Base-by-base conservation (phyloP, 2,113 vertebrate species). In the Aspiorhynchus laticeps region DNA sequence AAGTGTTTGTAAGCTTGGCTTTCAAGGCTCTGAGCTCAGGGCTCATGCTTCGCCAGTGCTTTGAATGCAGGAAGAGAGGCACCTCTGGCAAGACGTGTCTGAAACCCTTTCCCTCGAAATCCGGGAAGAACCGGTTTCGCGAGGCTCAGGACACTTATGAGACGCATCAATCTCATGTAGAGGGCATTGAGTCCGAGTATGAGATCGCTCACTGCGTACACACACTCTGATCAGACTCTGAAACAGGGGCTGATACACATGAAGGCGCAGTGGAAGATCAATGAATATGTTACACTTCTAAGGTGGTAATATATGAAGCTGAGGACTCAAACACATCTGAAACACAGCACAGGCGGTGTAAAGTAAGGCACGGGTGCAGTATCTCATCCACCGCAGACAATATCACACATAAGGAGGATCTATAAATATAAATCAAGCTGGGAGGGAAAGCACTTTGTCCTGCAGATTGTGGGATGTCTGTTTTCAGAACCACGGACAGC, bases 401-500 rank as follows among this genome's bases (percentile, higher is more conserved):
- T 38, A 75, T 84, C 31, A 73, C 79, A 80, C 28, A 15, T 79
- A 77, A 86, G 87, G 78, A 19, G 26, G 56, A 86, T 46, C 74
- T 88, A 89, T 86, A 89, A 87, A 88, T 86, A 84, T 85, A 80
- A 36, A 84, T 74, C 46, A 75, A 41, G 65, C 83, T 56, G 33
- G 46, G n/a, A 71, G 19, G 38, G 19, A 51, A 83, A 56, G 12
- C 9, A 11, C 48, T 74, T 36, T 84, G 69, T 33, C 33, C 51
- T 84, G 80, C 61, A 48, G 41, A 82, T 24, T 67, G 43, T n/a
- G 7, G 65, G 15, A 33, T 43, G 74, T 76, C 48, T 67, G 82
- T 77, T 67, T 74, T 86, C 85, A 87, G 87, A 15, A 88, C 87
- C 87, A 63, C 28, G 83, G 89, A 90, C 85, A 88, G 88, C 82